Conservation (phyloP, 2,888 invertebrate genomes). For the Trilocha varians region DNA sequence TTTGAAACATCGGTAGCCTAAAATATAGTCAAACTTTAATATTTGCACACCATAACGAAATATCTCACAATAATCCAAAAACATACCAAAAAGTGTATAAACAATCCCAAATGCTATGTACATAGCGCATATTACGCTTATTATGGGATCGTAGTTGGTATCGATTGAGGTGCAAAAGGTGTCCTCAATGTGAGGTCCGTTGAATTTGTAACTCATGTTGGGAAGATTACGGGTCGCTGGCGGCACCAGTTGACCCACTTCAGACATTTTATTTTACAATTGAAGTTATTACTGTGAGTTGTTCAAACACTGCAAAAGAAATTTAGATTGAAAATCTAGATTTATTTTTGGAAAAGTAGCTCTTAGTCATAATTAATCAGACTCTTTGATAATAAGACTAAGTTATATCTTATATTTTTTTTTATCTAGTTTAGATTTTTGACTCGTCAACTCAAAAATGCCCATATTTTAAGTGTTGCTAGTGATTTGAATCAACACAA, state of each 20-base stretch:
- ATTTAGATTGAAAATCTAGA: background rate
- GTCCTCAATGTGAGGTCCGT: constrained; percentile 57
- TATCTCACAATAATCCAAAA: too few species aligned
- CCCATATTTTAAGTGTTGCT: too few species aligned
- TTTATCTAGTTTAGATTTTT: too few species aligned
- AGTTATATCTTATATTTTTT: too few species aligned
- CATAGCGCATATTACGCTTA: constrained; percentile 79
- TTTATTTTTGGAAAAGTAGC: too few species aligned
- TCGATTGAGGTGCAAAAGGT: constrained; percentile 70
- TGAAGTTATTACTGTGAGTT: background rate
- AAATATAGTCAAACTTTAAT: constrained; percentile 14
- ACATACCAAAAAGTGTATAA: constrained; percentile 87
- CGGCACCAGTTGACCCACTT: constrained; percentile 72
- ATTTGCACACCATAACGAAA: too few species aligned
- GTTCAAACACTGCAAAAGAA: background rate
- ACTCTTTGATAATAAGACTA: too few species aligned
- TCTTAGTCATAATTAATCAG: too few species aligned
- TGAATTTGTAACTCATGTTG: constrained; percentile 50
- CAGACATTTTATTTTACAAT: constrained; percentile 38
- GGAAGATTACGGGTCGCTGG: constrained; percentile 62
- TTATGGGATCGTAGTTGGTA: constrained; percentile 77
- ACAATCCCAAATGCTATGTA: constrained; percentile 87
- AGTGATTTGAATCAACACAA: too few species aligned
- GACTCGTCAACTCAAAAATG: too few species aligned
- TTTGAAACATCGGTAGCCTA: constrained; percentile 91